phyloP scores from a whole-genome alignment of 2,888 invertebrate genomes.

The Celastrina argiolus region DNA sequence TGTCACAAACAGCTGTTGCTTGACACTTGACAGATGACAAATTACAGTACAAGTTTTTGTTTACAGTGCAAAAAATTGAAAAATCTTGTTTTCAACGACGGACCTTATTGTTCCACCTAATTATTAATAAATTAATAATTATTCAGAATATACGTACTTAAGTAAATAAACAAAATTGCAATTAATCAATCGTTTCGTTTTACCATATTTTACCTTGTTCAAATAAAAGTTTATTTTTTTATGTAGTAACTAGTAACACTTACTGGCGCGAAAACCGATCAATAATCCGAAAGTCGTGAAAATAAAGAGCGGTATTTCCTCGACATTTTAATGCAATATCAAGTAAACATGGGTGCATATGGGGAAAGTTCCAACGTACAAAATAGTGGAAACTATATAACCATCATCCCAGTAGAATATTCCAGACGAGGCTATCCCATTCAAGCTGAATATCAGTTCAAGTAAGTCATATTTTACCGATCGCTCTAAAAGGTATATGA shows the following conservation, averaged over 20 bases:
- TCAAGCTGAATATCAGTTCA: conserved; percentile 79
- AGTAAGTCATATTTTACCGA: conserved; percentile 49
- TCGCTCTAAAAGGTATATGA: too few relatives aligned
- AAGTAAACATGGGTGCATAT: conserved; percentile 69
- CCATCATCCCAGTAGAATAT: conserved; percentile 79
- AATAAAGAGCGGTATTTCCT: background rate
- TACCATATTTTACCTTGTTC: too few relatives aligned
- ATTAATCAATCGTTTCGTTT: background rate
- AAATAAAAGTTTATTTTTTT: too few relatives aligned
- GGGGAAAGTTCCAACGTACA: conserved; percentile 70
- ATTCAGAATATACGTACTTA: too few relatives aligned
- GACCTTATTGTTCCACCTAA: too few relatives aligned
- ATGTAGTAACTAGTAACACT: conserved; percentile 44
- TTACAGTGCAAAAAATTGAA: background rate
- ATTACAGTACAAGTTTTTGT: background rate
- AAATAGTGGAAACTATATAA: conserved; percentile 76
- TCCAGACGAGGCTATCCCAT: conserved; percentile 75
- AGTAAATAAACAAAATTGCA: too few relatives aligned
- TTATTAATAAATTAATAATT: too few relatives aligned
- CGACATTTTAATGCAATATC: conserved; percentile 60
- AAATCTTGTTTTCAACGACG: too few relatives aligned
- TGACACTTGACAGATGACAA: background rate
- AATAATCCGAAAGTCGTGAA: conserved; percentile 41
- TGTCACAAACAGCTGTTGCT: background rate
- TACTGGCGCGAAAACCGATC: conserved; percentile 56